These are phyloP conservation scores for Apotomis turbidana DNA, from an alignment of 2,888 invertebrate species.

Conservation along the genomic window DNA sequence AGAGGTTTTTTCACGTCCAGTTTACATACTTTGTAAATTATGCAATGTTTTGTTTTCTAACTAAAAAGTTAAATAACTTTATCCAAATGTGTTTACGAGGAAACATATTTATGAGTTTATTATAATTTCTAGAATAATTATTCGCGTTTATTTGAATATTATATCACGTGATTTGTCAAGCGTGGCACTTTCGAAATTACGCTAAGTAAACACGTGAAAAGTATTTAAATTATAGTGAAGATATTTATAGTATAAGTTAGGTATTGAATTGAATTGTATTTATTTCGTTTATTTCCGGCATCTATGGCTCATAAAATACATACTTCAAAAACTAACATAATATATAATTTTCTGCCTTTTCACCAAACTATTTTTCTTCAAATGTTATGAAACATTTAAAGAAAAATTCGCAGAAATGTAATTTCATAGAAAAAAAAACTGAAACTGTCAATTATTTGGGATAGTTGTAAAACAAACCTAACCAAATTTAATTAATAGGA, in stretches of 20 bases:
- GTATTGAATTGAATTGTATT: no score
- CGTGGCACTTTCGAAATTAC: slow-evolving; percentile 23
- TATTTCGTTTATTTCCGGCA: no score
- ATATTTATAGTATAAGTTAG: neutral
- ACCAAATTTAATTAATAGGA: no score
- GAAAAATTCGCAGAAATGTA: no score
- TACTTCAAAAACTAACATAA: no score
- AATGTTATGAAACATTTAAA: no score
- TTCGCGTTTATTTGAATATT: slow-evolving; percentile 26
- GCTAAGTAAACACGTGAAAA: neutral
- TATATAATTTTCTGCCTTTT: no score
- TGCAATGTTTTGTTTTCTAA: slow-evolving; percentile 35
- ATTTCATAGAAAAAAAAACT: no score
- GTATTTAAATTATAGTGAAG: neutral
- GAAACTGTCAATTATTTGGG: no score
- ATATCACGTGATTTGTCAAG: slow-evolving; percentile 19
- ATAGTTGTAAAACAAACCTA: no score
- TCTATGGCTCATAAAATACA: no score
- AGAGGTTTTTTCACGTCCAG: neutral
- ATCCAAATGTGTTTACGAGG: slow-evolving; percentile 16
- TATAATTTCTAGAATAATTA: slow-evolving; percentile 31
- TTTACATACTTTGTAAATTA: slow-evolving; percentile 8
- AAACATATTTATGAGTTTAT: slow-evolving; percentile 35
- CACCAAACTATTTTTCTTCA: no score
- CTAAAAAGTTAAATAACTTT: slow-evolving; percentile 34